Conservation (phyloP, 2,113 vertebrate species). For the Eublepharis macularius region DNA sequence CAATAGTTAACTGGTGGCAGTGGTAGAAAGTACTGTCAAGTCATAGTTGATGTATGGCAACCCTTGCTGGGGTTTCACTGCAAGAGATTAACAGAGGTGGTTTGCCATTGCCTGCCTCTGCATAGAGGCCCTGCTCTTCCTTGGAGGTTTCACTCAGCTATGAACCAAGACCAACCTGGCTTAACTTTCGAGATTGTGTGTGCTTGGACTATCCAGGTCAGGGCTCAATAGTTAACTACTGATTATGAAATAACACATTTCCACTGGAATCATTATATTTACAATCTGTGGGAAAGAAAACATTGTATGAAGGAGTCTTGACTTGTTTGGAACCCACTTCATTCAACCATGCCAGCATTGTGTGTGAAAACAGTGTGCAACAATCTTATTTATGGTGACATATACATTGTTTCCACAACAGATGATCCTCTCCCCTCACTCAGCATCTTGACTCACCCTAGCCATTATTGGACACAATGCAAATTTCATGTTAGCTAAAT, state of each 20-base stretch:
- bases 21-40: too few species aligned
- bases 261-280: neutral
- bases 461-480: conserved; percentile 24
- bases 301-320: too few species aligned
- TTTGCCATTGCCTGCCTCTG: too few species aligned
- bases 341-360: conserved; percentile 16
- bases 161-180: too few species aligned
- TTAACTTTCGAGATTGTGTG: too few species aligned
- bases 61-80: too few species aligned
- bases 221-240: neutral
- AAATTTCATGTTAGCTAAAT: conserved; percentile 32
- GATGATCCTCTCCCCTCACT: neutral
- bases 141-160: too few species aligned
- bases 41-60: too few species aligned
- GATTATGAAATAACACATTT: neutral
- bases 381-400: conserved; percentile 59
- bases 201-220: too few species aligned
- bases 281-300: neutral
- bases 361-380: conserved; percentile 42
- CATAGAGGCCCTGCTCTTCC: too few species aligned
- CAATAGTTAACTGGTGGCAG: too few species aligned
- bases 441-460: neutral
- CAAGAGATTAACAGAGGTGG: too few species aligned
- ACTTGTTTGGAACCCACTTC: neutral
- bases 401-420: conserved; percentile 41